Conservation (phyloP, 2,888 invertebrate species). For the Drosophila infuscata region DNA sequence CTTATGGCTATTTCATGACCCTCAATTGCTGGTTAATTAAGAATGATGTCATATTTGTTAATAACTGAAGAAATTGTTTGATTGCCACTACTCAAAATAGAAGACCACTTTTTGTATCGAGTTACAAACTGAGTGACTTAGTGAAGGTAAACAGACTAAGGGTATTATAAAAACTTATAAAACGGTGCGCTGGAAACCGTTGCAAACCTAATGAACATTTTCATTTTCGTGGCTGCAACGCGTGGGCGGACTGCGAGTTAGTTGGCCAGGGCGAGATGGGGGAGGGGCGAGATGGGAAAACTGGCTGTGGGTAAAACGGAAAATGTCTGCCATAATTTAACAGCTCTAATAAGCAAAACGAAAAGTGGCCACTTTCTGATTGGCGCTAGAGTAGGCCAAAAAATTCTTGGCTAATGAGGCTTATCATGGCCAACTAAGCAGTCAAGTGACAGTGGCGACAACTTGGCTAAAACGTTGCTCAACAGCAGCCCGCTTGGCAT, state of each 20-base stretch:
- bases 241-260: constrained; percentile 58
- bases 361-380: constrained; percentile 53
- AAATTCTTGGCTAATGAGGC: constrained; percentile 71
- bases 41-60: neutral
- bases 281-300: neutral
- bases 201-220: constrained; percentile 79
- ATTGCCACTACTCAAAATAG: neutral
- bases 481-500: constrained; percentile 26
- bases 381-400: constrained; percentile 42
- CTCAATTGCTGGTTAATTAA: neutral
- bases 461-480: constrained; percentile 32
- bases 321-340: constrained; percentile 73
- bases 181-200: constrained; percentile 74
- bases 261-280: neutral
- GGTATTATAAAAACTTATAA: constrained; percentile 64
- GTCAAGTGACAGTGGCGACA: constrained; percentile 39
- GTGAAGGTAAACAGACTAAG: neutral
- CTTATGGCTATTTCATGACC: neutral
- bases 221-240: constrained; percentile 63
- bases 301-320: constrained; percentile 21
- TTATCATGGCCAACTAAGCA: constrained; percentile 39
- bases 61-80: neutral
- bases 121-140: neutral
- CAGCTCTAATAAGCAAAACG: constrained; percentile 73
- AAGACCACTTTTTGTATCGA: neutral